These are phyloP conservation scores for Hassar affinis DNA, from an alignment of 2,113 vertebrate species.

Conservation along the genomic window DNA sequence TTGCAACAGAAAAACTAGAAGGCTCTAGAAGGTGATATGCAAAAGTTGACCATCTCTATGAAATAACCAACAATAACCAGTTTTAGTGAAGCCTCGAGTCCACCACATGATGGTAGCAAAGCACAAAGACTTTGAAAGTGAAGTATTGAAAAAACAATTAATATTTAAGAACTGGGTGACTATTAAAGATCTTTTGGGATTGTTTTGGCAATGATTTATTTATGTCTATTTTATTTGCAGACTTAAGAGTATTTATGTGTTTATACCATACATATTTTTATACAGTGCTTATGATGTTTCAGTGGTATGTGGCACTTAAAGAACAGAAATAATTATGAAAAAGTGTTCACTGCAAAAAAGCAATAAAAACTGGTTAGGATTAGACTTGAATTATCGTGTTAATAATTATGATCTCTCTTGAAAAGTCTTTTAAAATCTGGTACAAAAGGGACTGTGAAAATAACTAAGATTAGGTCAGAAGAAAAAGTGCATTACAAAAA, in stretches of 20 bases:
- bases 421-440: constrained; percentile 10
- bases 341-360: background rate
- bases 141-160: background rate
- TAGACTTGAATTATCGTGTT: background rate
- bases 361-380: constrained; percentile 1
- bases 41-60: background rate
- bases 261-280: background rate
- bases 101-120: constrained; percentile 67
- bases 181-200: background rate
- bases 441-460: background rate
- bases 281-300: background rate
- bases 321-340: background rate
- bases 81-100: background rate
- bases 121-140: background rate
- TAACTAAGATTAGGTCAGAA: background rate
- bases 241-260: background rate
- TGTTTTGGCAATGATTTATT: background rate
- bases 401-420: background rate
- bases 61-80: background rate
- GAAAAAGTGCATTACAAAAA: background rate
- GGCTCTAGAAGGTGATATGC: background rate
- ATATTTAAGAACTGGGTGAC: background rate
- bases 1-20: background rate
- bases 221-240: background rate
- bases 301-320: background rate